Conservation (phyloP, 2,797 vertebrate species). For the Ptychadena robeensis region DNA sequence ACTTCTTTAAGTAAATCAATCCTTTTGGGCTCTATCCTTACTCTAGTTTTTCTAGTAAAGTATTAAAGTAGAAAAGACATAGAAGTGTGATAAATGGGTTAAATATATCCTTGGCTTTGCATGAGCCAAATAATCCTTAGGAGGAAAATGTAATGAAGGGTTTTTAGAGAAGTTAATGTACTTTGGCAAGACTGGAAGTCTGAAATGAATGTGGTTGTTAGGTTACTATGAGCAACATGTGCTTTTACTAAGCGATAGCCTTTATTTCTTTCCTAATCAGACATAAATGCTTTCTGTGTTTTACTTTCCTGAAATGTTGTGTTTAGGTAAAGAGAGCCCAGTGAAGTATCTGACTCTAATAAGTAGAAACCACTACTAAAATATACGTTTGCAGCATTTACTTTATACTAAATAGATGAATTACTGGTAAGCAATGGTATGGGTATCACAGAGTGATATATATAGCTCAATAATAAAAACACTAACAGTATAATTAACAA, state of each 20-base stretch:
- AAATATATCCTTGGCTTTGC: conserved; percentile 19
- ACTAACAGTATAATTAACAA: conserved; percentile 16
- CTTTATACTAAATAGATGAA: conserved; percentile 16
- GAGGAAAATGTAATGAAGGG: conserved; percentile 77
- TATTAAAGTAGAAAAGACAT: neutral
- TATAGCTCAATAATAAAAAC: neutral
- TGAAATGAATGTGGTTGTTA: conserved; percentile 72
- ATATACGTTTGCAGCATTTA: neutral
- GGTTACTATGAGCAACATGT: conserved; percentile 77
- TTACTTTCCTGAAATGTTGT: conserved; percentile 26
- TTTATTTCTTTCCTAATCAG: conserved; percentile 69
- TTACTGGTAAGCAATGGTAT: conserved; percentile 16
- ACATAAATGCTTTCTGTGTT: conserved; percentile 35
- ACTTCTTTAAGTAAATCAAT: no score
- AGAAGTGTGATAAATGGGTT: conserved; percentile 25
- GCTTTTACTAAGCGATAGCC: conserved; percentile 75
- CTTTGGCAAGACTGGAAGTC: conserved; percentile 74
- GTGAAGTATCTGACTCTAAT: neutral
- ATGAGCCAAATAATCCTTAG: conserved; percentile 70
- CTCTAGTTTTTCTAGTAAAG: neutral
- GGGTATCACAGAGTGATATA: neutral
- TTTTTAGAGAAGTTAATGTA: conserved; percentile 74
- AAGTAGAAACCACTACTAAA: conserved; percentile 1
- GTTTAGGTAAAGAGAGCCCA: conserved; percentile 20
- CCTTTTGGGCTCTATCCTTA: no score